Evolutionary conservation across 2,797 vertebrate species (phyloP).

Genomic region (Gymnodraco acuticeps): DNA sequence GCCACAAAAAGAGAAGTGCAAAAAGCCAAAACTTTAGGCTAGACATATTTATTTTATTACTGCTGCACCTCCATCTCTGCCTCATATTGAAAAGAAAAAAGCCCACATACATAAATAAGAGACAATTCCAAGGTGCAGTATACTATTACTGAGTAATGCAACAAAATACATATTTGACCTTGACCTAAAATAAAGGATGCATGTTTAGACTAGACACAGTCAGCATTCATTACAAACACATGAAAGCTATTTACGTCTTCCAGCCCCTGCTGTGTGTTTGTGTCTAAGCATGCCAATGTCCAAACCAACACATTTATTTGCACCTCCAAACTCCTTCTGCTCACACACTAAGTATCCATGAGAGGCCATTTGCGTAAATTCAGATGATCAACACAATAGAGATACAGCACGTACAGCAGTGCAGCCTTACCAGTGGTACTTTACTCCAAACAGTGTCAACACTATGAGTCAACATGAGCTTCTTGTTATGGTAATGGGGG

Average conservation of each 20-base stretch:
- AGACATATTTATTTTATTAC: neutral
- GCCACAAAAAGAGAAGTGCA: conserved; percentile 24
- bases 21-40: conserved; percentile 16
- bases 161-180: conserved; percentile 40
- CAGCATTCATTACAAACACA: conserved; percentile 32
- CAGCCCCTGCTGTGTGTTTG: neutral
- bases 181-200: conserved; percentile 18
- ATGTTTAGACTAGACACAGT: conserved; percentile 19
- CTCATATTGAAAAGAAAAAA: neutral
- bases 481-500: conserved; percentile 56
- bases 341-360: conserved; percentile 9
- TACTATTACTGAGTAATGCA: neutral
- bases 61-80: neutral
- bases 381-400: conserved; percentile 22
- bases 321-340: neutral
- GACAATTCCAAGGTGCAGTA: conserved; percentile 2
- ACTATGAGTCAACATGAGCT: conserved; percentile 58
- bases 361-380: conserved; percentile 47
- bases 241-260: conserved; percentile 9
- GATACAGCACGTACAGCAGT: conserved; percentile 26
- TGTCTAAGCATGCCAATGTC: neutral
- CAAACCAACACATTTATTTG: conserved; percentile 13
- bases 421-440: conserved; percentile 34
- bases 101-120: conserved; percentile 12
- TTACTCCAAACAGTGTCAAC: conserved; percentile 57